Evolutionary conservation across 2,113 vertebrate species (phyloP).

Genomic region (Gymnorhina tibicen): DNA sequence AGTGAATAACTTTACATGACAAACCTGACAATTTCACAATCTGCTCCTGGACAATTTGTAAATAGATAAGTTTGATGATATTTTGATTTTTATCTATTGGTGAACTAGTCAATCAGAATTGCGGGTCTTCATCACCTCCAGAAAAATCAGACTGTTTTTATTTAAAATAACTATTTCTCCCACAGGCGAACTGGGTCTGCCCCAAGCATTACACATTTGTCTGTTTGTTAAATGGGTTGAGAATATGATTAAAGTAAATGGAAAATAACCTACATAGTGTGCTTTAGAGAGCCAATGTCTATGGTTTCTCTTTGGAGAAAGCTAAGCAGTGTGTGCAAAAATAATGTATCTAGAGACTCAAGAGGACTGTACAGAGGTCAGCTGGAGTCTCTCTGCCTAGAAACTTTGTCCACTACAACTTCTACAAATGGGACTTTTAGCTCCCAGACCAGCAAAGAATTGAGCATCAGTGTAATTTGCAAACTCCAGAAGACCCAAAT

Average conservation of each 20-base stretch:
- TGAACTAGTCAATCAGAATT: constrained; percentile 67
- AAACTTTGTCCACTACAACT: neutral
- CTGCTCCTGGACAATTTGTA: constrained; percentile 63
- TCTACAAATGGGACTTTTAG: neutral
- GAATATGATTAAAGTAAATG: constrained; percentile 52
- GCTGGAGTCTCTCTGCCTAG: neutral
- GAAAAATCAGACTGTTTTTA: constrained; percentile 51
- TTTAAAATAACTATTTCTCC: constrained; percentile 57
- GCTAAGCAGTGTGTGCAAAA: neutral
- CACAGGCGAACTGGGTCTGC: constrained; percentile 59
- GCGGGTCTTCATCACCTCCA: constrained; percentile 57
- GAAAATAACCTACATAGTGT: constrained; percentile 23
- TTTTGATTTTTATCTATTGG: constrained; percentile 68
- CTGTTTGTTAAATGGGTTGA: constrained; percentile 53
- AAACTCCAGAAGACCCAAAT: neutral
- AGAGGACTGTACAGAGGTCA: neutral
- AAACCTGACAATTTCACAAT: constrained; percentile 65
- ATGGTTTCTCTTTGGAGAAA: neutral
- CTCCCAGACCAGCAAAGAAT: neutral
- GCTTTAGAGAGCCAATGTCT: neutral
- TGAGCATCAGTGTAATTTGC: neutral
- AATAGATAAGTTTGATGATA: constrained; percentile 67
- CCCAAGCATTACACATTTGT: constrained; percentile 56
- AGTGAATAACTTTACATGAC: constrained; percentile 66
- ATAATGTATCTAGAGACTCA: neutral